Evolutionary conservation across 2,113 vertebrate species (phyloP).

Genomic region (Ageneiosus marmoratus): DNA sequence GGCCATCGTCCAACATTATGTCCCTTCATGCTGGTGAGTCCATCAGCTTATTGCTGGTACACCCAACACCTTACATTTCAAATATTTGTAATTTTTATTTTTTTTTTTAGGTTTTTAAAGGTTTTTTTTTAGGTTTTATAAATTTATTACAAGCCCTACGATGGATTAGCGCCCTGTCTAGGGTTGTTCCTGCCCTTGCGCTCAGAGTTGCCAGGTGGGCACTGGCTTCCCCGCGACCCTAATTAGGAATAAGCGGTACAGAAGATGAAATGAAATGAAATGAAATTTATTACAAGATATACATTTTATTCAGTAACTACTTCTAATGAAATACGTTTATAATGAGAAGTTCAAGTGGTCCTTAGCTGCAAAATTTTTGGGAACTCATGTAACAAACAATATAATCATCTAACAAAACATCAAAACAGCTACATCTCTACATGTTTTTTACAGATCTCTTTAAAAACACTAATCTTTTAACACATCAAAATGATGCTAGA

Average conservation of each 20-base stretch:
- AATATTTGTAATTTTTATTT: neutral
- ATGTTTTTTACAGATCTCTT: constrained; percentile 52
- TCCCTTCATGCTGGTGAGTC: constrained; percentile 69
- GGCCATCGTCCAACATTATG: constrained; percentile 67
- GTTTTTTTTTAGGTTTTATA: too few species aligned
- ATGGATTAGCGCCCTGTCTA: too few species aligned
- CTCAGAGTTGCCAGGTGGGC: too few species aligned
- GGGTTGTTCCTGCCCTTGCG: too few species aligned
- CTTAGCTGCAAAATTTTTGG: neutral
- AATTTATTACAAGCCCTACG: too few species aligned
- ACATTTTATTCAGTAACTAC: neutral
- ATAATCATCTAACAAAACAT: constrained; percentile 48
- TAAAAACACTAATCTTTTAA: constrained; percentile 68
- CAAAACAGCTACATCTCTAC: constrained; percentile 28
- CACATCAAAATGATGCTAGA: constrained; percentile 63
- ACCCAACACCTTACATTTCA: constrained; percentile 1
- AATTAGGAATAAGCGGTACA: too few species aligned
- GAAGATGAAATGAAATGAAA: too few species aligned
- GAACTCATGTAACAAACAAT: neutral
- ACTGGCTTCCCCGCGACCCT: too few species aligned
- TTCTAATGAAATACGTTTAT: neutral
- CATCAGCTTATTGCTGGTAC: constrained; percentile 51
- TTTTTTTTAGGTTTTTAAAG: neutral
- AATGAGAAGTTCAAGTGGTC: neutral
- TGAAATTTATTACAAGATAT: neutral